A percentile compares a stretch with the other conserved stretches of the same genome.
Evolutionary conservation across 2,888 invertebrate species (phyloP).

Genomic region (Pachycephus smyrnensis): DNA sequence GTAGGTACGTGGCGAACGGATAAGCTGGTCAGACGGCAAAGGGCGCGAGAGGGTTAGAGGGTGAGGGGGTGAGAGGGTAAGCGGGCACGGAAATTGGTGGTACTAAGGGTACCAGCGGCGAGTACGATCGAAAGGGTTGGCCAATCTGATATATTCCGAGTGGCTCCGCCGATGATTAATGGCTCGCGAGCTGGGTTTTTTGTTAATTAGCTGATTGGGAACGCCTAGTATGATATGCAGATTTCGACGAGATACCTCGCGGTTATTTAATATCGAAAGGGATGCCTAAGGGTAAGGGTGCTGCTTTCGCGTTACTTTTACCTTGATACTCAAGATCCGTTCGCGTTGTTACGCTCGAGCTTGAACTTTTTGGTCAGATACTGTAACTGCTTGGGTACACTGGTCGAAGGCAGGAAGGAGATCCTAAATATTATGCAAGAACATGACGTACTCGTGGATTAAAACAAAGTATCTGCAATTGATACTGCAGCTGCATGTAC

Average conservation of each 20-base stretch:
- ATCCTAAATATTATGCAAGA: slow-evolving; percentile 12
- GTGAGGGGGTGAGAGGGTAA: slow-evolving; percentile 11
- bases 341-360: not conserved
- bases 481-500: slow-evolving; percentile 43
- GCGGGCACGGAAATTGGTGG: slow-evolving; percentile 39
- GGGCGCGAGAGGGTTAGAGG: not conserved
- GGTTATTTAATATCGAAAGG: slow-evolving; percentile 50
- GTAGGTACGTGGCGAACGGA: not conserved
- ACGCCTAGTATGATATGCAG: slow-evolving; percentile 66
- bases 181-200: slow-evolving; percentile 58
- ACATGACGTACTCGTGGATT: slow-evolving; percentile 28
- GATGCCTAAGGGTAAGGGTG: not conserved
- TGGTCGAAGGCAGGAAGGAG: not conserved
- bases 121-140: slow-evolving; percentile 40
- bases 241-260: slow-evolving; percentile 54
- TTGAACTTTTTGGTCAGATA: not conserved
- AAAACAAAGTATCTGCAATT: slow-evolving; percentile 46
- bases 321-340: not conserved
- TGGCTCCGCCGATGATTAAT: slow-evolving; percentile 57
- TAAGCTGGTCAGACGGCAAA: not conserved
- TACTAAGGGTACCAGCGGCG: slow-evolving; percentile 12
- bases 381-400: not conserved
- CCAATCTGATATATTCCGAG: slow-evolving; percentile 60
- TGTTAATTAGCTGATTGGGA: slow-evolving; percentile 65
- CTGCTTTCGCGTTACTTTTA: not conserved